Percentiles rank a stretch among this genome's conserved stretches.
These are phyloP conservation scores for Diorhabda elongata DNA, from an alignment of 1,140 invertebrate genomes.

Conservation along the genomic window DNA sequence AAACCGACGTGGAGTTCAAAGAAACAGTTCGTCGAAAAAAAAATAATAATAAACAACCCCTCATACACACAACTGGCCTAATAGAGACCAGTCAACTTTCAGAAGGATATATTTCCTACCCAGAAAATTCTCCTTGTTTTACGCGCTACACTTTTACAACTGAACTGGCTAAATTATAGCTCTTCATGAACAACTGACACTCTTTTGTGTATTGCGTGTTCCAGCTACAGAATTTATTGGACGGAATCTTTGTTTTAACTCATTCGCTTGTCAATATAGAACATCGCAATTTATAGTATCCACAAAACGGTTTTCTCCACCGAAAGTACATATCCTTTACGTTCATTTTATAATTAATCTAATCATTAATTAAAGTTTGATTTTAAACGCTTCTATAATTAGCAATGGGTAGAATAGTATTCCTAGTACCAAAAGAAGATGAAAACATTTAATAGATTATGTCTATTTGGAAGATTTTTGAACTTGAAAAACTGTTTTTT, in stretches of 20 bases:
- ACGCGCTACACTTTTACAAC: slow-evolving; percentile 5
- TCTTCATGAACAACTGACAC: slow-evolving; percentile 17
- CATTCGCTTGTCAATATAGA: background rate
- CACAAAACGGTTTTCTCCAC: background rate
- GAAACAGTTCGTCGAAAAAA: too few relatives aligned
- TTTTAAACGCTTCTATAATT: too few relatives aligned
- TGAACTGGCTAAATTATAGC: slow-evolving; percentile 10
- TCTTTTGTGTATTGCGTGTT: slow-evolving; percentile 4
- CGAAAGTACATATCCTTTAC: too few relatives aligned
- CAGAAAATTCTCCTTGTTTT: slow-evolving; percentile 15
- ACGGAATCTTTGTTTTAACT: slow-evolving; percentile 1
- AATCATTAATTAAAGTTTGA: too few relatives aligned
- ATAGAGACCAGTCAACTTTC: background rate
- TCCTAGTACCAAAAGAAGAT: too few relatives aligned
- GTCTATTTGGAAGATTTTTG: too few relatives aligned
- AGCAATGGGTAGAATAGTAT: too few relatives aligned
- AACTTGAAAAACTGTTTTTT: too few relatives aligned
- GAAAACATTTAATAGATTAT: too few relatives aligned
- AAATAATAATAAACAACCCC: too few relatives aligned
- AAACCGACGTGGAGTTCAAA: too few relatives aligned
- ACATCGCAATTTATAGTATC: background rate
- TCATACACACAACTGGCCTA: background rate
- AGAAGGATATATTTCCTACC: slow-evolving; percentile 9
- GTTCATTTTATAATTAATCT: too few relatives aligned
- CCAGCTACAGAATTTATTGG: background rate